phyloP scores from a whole-genome alignment of 2,113 vertebrate species.

The Tichodroma muraria region DNA sequence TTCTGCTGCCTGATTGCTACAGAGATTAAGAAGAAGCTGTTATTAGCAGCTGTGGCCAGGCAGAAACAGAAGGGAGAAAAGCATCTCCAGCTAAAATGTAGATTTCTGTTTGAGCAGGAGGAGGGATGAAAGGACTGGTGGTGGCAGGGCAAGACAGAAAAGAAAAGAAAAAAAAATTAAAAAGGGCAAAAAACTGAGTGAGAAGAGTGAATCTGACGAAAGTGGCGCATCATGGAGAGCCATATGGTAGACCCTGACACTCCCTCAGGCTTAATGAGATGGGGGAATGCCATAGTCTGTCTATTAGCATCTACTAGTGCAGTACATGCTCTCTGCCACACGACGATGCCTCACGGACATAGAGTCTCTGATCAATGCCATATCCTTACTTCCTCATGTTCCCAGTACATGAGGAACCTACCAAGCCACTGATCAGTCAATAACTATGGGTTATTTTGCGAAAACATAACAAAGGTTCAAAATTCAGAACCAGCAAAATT shows the following conservation, averaged over 20 bases:
- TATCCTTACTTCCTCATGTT: neutral
- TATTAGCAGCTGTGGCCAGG: constrained; percentile 46
- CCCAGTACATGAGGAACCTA: neutral
- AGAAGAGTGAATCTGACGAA: neutral
- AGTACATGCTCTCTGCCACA: neutral
- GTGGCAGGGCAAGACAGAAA: neutral
- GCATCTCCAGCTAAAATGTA: neutral
- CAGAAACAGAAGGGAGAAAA: constrained; percentile 14
- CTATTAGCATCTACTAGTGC: neutral
- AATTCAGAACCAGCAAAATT: neutral
- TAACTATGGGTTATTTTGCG: neutral
- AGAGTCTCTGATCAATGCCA: neutral
- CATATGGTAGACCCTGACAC: neutral
- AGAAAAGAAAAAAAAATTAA: neutral
- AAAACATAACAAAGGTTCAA: neutral
- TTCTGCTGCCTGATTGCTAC: constrained; percentile 48
- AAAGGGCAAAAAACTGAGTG: neutral
- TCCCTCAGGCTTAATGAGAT: neutral
- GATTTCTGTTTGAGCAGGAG: neutral
- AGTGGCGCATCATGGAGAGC: neutral
- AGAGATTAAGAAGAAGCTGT: constrained; percentile 41
- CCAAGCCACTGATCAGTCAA: neutral
- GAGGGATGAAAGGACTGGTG: neutral
- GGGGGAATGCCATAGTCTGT: neutral
- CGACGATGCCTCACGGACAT: neutral